Evolutionary conservation across 2,113 vertebrate genomes (phyloP).

Genomic region (Pygoscelis antarcticus): DNA sequence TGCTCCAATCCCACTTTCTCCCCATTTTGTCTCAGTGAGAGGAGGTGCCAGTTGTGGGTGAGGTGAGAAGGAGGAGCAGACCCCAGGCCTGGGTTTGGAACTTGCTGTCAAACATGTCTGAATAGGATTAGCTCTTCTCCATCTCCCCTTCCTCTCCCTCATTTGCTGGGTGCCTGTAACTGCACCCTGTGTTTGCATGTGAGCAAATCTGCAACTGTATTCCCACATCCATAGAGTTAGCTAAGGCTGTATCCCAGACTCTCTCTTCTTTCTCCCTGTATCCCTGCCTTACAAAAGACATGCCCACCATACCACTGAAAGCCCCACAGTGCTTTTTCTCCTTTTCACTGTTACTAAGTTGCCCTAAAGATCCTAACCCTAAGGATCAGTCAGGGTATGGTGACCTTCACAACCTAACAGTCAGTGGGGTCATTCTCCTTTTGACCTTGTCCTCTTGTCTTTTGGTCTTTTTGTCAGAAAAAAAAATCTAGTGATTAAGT

Average conservation of each 20-base stretch:
- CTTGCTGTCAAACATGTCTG: neutral
- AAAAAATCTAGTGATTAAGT: neutral
- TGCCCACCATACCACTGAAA: neutral
- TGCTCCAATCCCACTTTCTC: neutral
- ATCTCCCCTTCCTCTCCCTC: neutral
- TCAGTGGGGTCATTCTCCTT: neutral
- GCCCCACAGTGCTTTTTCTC: neutral
- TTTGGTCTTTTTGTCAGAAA: neutral
- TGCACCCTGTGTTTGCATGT: neutral
- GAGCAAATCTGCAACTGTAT: neutral
- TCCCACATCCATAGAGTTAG: neutral
- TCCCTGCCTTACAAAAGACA: neutral
- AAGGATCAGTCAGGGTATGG: neutral
- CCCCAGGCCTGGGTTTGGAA: neutral
- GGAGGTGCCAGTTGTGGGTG: neutral
- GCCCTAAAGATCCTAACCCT: neutral
- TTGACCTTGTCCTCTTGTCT: neutral
- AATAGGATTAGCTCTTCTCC: neutral
- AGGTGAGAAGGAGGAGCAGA: neutral
- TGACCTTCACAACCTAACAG: neutral
- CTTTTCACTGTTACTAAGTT: neutral
- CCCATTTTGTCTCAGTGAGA: neutral
- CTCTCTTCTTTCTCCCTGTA: neutral
- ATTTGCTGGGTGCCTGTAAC: neutral
- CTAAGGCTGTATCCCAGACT: neutral